A percentile compares a stretch with the other conserved stretches of the same genome.
Conservation (phyloP, 2,797 vertebrate genomes). For the Tauraco hartlaubi region DNA sequence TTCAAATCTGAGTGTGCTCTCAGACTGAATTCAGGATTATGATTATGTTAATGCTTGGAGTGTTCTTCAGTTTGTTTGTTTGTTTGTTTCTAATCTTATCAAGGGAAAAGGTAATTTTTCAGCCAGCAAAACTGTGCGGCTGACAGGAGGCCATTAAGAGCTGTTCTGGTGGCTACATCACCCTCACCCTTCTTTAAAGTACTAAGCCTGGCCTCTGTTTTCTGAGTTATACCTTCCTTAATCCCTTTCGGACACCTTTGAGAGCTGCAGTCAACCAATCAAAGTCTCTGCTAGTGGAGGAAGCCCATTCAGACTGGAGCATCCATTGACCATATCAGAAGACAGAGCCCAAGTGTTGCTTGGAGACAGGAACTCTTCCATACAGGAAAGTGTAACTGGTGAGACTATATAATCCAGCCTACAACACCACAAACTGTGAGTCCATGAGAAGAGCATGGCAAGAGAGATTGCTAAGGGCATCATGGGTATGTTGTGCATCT, state of each 20-base stretch:
- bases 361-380: not conserved
- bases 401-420: not conserved
- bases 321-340: not conserved
- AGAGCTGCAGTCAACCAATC: not conserved
- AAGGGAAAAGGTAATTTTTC: slow-evolving; percentile 6
- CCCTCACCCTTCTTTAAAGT: not conserved
- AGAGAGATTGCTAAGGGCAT: not conserved
- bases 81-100: not conserved
- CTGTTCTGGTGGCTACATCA: not conserved
- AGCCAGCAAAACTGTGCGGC: not conserved
- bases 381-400: not conserved
- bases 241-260: not conserved
- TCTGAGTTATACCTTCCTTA: not conserved
- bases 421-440: not conserved
- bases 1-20: not conserved
- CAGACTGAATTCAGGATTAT: not conserved
- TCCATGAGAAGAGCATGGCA: not conserved
- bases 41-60: not conserved
- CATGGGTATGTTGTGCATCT: not conserved
- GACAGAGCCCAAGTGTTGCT: not conserved
- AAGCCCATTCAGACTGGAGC: not conserved
- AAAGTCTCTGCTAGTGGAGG: not conserved
- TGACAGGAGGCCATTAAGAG: not conserved
- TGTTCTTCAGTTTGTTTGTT: not conserved
- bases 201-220: not conserved